phyloP scores from a whole-genome alignment of 2,888 invertebrate genomes.

The Shargacucullia verbasci region DNA sequence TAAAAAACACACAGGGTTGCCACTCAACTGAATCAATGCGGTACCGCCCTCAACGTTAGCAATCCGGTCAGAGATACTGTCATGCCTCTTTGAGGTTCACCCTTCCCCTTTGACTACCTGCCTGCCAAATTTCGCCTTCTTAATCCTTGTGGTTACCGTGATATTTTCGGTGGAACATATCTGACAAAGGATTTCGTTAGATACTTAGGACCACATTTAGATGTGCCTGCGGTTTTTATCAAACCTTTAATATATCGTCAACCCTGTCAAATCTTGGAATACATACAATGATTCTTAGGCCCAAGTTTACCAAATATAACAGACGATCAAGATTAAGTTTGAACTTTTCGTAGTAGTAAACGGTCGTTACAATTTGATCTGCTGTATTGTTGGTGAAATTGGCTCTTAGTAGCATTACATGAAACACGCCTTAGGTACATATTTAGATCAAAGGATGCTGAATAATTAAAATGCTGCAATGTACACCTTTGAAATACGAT shows the following conservation, averaged over 20 bases:
- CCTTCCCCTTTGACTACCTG: constrained; percentile 36
- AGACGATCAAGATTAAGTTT: too few relatives aligned
- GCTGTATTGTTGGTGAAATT: too few relatives aligned
- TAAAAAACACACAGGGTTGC: constrained; percentile 1
- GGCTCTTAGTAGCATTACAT: constrained; percentile 2
- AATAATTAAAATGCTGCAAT: constrained; percentile 29
- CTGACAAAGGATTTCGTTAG: constrained; percentile 35
- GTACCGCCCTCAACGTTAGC: constrained; percentile 43
- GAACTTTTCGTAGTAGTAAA: too few relatives aligned
- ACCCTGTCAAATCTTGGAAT: too few relatives aligned
- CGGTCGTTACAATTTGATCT: too few relatives aligned
- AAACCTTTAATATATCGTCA: too few relatives aligned
- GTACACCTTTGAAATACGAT: constrained; percentile 23
- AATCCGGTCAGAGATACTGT: constrained; percentile 41
- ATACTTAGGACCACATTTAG: constrained; percentile 3
- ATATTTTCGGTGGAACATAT: constrained; percentile 26
- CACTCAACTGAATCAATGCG: constrained; percentile 39
- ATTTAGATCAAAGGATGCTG: constrained; percentile 25
- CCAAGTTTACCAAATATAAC: too few relatives aligned
- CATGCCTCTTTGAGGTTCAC: constrained; percentile 36
- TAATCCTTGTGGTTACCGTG: constrained; percentile 19
- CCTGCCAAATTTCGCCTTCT: constrained; percentile 27
- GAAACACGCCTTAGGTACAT: constrained; percentile 2
- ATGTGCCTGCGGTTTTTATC: not conserved
- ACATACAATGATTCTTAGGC: too few relatives aligned